phyloP scores from a whole-genome alignment of 2,888 invertebrate genomes.

The Zaprionus bogoriensis region DNA sequence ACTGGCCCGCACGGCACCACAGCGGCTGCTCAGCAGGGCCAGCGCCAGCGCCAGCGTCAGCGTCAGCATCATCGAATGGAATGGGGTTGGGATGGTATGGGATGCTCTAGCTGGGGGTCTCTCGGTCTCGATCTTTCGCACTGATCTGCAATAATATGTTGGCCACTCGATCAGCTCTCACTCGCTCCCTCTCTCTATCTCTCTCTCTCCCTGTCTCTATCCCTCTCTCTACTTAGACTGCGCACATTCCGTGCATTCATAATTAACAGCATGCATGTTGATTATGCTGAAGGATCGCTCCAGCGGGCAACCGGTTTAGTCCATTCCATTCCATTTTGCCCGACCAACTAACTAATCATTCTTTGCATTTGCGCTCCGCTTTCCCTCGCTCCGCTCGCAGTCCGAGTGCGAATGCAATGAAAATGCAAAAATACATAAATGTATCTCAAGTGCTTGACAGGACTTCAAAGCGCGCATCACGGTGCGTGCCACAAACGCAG shows the following conservation, averaged over 20 bases:
- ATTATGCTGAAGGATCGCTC: constrained; percentile 70
- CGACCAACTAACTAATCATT: constrained; percentile 78
- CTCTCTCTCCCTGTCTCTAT: not conserved
- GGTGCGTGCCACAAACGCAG: constrained; percentile 69
- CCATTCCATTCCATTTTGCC: constrained; percentile 55
- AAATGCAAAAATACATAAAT: constrained; percentile 77
- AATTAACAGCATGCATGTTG: constrained; percentile 70
- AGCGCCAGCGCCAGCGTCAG: constrained; percentile 42
- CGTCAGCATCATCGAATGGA: no score
- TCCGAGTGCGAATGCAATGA: constrained; percentile 59
- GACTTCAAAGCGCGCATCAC: constrained; percentile 77
- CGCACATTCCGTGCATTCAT: constrained; percentile 72
- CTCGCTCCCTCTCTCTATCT: constrained; percentile 4
- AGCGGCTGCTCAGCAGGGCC: constrained; percentile 34
- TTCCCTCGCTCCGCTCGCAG: not conserved
- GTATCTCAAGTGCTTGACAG: constrained; percentile 79
- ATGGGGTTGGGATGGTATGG: no score
- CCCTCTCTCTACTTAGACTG: not conserved
- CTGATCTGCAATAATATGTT: constrained; percentile 58
- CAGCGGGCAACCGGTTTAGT: constrained; percentile 58
- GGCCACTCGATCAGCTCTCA: constrained; percentile 46
- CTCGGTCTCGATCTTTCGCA: not conserved
- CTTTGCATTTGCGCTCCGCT: constrained; percentile 50
- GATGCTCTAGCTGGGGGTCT: no score
- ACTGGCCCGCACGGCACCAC: constrained; percentile 25